Evolutionary conservation across 2,113 vertebrate genomes (phyloP).

Genomic region (Phaethon lepturus): DNA sequence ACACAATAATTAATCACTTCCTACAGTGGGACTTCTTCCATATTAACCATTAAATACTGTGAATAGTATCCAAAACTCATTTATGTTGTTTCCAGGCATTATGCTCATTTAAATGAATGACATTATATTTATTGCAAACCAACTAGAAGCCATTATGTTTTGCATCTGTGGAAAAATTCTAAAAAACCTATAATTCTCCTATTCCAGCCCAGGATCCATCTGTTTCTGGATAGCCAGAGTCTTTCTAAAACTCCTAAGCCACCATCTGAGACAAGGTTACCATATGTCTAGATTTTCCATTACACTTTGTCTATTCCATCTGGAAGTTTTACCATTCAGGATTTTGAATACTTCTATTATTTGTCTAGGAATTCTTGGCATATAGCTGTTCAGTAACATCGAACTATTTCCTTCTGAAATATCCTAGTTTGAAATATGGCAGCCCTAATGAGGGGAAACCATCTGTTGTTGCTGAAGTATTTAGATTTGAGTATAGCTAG

Average conservation of each 20-base stretch:
- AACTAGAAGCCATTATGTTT: background rate
- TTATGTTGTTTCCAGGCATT: background rate
- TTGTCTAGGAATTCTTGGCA: background rate
- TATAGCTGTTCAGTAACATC: background rate
- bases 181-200: background rate
- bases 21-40: background rate
- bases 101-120: background rate
- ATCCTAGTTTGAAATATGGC: background rate
- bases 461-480: background rate
- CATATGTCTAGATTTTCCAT: background rate
- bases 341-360: background rate
- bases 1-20: background rate
- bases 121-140: background rate
- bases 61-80: background rate
- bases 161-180: background rate
- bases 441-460: slow-evolving; percentile 17
- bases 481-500: background rate
- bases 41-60: background rate
- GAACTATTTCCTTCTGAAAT: slow-evolving; percentile 21
- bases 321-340: background rate
- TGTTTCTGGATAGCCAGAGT: background rate
- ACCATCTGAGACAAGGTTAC: background rate
- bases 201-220: background rate
- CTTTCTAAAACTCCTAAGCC: background rate
- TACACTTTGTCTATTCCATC: background rate